Evolutionary conservation across 2,888 invertebrate species (phyloP), one percentile per base, ranked within the genome.

Genomic region (Imbricaverruca yamaguchii): DNA sequence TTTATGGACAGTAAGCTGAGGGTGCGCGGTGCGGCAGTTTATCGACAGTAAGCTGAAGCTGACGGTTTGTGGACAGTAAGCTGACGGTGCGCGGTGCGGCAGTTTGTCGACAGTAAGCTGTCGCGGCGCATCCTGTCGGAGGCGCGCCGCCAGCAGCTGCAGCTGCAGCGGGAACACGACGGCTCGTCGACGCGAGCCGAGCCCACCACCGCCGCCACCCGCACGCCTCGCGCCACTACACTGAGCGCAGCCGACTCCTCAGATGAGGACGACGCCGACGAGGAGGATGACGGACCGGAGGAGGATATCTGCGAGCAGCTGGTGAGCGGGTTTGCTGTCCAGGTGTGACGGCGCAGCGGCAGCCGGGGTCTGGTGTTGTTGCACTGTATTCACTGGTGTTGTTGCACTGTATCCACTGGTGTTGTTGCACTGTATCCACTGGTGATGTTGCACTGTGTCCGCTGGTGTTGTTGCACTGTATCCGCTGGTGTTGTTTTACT

Each of bases 61-160:
- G 79, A 93, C 96, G 0, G 59, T 53, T 1, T 12, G 13, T 23
- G 56, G n/a, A 53, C 56, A n/a, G 74, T 39, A 67, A 53, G 23
- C 11, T 65, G 80, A 39, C n/a, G 63, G 9, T n/a, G 65, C 23
- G 85, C 25, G 10, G 21, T 53, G 18, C 65, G 67, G 11, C 83
- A 96, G 95, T 94, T 92, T 87, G 92, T 97, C 10, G 93, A 93
- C 87, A 90, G 93, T 80, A 92, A 91, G 86, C 89, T 95, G 79
- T 93, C 96, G 0, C 91, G 92, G 84, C 94, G 93, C 87, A 97
- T 97, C 86, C 89, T 97, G 81, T 91, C 92, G 83, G 92, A 93
- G 86, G 96, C 96, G 0, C 90, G 94, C 83, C 89, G 90, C 84
- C 97, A 97, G 86, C 95, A 95, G 87, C 90, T 91, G 82, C 94